These are phyloP conservation scores for Eupithecia pulchellata DNA, from an alignment of 2,888 invertebrate genomes.

Conservation along the genomic window DNA sequence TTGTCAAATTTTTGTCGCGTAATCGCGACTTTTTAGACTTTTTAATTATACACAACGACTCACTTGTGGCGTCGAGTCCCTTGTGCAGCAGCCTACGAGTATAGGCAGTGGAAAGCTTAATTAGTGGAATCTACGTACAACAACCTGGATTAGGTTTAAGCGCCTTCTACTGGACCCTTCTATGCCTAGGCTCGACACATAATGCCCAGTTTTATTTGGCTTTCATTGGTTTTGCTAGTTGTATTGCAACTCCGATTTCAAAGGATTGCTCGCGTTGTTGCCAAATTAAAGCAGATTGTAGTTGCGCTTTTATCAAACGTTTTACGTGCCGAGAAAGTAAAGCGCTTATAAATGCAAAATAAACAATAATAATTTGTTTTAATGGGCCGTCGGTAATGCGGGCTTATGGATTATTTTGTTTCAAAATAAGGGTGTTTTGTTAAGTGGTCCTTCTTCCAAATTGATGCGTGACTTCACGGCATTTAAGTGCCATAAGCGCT, in stretches of 20 bases:
- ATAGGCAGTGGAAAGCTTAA: neutral
- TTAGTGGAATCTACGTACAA: neutral
- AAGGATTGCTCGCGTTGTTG: constrained; percentile 30
- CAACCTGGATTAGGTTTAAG: neutral
- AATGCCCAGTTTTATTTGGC: constrained; percentile 10
- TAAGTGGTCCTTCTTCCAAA: neutral
- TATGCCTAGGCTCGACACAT: neutral
- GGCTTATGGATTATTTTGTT: constrained; percentile 11
- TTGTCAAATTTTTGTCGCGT: too few species aligned
- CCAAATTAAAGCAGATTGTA: constrained; percentile 20
- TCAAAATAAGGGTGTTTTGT: constrained; percentile 2
- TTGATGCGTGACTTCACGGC: neutral
- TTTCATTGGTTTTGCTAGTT: constrained; percentile 24
- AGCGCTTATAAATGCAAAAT: constrained; percentile 14
- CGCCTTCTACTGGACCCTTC: neutral
- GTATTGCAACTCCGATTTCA: constrained; percentile 36
- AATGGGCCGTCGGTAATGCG: constrained; percentile 7
- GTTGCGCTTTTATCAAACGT: constrained; percentile 21
- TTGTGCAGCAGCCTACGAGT: neutral
- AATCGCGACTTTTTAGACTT: too few species aligned
- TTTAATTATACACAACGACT: too few species aligned
- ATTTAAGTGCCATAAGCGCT: neutral
- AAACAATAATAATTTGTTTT: constrained; percentile 18
- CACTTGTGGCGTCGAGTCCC: neutral
- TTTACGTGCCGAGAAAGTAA: constrained; percentile 7